phyloP scores from a whole-genome alignment of 2,888 invertebrate genomes.

The Escarpia spicata region DNA sequence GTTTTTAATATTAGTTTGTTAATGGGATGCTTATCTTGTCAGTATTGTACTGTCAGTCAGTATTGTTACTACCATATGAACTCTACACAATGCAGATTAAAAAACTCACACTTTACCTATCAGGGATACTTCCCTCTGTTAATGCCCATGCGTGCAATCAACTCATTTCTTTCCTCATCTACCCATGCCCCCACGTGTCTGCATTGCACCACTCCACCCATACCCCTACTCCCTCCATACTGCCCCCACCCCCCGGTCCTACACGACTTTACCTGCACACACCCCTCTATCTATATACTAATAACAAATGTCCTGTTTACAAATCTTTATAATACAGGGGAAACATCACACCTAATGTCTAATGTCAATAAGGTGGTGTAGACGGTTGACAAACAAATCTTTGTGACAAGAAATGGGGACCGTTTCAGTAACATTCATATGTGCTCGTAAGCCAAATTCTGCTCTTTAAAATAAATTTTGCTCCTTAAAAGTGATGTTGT shows the following conservation, averaged over 20 bases:
- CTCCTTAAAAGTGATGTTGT: too few species aligned
- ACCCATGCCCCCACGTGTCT: too few species aligned
- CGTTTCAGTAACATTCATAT: too few species aligned
- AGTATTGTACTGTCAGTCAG: too few species aligned
- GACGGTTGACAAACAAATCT: neutral
- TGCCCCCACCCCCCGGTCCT: neutral
- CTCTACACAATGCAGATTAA: too few species aligned
- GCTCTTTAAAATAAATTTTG: too few species aligned
- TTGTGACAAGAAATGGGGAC: too few species aligned
- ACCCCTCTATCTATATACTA: neutral
- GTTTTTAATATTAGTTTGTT: neutral
- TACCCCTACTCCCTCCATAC: neutral
- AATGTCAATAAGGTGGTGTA: neutral
- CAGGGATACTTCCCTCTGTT: neutral
- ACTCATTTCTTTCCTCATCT: neutral
- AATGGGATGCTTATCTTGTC: neutral
- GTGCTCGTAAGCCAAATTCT: too few species aligned
- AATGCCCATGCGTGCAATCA: neutral
- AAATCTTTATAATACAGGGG: neutral
- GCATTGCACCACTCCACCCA: neutral
- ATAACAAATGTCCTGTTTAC: neutral
- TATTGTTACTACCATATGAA: too few species aligned
- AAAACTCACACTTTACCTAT: neutral
- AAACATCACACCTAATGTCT: neutral
- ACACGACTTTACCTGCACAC: neutral